Conservation (phyloP, 2,113 vertebrate species). For the Actenoides lindsayi region DNA sequence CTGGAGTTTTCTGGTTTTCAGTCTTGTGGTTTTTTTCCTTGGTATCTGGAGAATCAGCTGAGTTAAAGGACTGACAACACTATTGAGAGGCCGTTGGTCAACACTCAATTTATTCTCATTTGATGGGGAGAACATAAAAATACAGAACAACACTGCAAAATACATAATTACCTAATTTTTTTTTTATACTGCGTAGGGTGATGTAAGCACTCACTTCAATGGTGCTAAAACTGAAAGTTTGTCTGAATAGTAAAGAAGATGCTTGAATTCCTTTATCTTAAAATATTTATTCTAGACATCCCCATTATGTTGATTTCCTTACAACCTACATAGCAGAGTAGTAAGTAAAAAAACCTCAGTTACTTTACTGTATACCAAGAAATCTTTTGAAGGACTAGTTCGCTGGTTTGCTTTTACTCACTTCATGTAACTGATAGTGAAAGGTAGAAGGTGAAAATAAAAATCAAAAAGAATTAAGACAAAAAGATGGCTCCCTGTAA, state of each 20-base stretch:
- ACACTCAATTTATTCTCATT: background rate
- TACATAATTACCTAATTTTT: background rate
- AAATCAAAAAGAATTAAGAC: background rate
- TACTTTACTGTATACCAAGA: background rate
- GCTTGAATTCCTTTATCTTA: background rate
- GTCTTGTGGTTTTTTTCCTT: background rate
- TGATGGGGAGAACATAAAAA: background rate
- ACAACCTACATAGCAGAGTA: background rate
- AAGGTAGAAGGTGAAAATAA: background rate
- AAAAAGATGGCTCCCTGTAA: background rate
- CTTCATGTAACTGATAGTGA: background rate
- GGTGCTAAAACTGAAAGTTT: background rate
- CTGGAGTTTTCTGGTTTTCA: background rate
- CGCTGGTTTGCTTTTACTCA: background rate
- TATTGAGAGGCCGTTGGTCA: background rate
- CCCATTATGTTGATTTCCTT: background rate
- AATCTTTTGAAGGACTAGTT: background rate
- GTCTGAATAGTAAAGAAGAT: background rate
- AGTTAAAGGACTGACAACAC: background rate
- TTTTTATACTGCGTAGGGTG: background rate
- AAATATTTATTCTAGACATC: background rate
- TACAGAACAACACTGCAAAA: background rate
- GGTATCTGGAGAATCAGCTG: slow-evolving; percentile 1
- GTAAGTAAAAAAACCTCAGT: background rate
- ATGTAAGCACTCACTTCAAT: background rate